phyloP scores from a whole-genome alignment of 2,888 invertebrate genomes.

The Drosophila hamatofila region DNA sequence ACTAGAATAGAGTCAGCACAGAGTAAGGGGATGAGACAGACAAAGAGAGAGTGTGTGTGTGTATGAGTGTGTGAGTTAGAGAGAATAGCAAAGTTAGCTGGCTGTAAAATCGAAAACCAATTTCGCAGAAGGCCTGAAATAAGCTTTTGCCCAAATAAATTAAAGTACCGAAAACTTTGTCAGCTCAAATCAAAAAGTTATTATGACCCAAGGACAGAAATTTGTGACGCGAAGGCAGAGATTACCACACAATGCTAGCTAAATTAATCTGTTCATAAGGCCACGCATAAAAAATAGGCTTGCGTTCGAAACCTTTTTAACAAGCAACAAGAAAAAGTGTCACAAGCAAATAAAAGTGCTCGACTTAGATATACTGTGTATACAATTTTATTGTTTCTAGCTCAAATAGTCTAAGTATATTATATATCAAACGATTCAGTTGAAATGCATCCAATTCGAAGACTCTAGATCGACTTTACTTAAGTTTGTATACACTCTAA shows the following conservation, averaged over 20 bases:
- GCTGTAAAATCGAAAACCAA: slow-evolving; percentile 72
- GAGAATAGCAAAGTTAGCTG: slow-evolving; percentile 1
- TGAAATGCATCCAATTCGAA: too few relatives aligned
- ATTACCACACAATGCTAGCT: slow-evolving; percentile 68
- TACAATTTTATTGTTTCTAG: background rate
- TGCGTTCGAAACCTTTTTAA: slow-evolving; percentile 49
- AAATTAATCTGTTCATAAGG: slow-evolving; percentile 80
- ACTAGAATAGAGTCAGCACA: background rate
- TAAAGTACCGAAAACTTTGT: slow-evolving; percentile 58
- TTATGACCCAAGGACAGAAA: slow-evolving; percentile 62
- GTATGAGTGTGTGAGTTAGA: too few relatives aligned
- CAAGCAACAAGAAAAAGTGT: slow-evolving; percentile 6
- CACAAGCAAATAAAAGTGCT: background rate
- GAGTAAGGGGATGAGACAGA: background rate
- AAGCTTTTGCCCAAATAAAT: slow-evolving; percentile 61
- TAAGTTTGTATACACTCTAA: background rate
- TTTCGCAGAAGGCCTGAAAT: slow-evolving; percentile 54
- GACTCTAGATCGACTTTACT: too few relatives aligned
- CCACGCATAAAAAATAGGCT: slow-evolving; percentile 59
- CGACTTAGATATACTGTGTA: background rate
- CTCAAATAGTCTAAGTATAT: too few relatives aligned
- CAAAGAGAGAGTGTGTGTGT: background rate
- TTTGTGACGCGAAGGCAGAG: slow-evolving; percentile 47
- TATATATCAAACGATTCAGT: too few relatives aligned
- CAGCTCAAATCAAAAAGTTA: slow-evolving; percentile 72